Conservation (phyloP, 30 jellyfish, hydroid and myxozoan species). For the Catostylus mosaicus region DNA sequence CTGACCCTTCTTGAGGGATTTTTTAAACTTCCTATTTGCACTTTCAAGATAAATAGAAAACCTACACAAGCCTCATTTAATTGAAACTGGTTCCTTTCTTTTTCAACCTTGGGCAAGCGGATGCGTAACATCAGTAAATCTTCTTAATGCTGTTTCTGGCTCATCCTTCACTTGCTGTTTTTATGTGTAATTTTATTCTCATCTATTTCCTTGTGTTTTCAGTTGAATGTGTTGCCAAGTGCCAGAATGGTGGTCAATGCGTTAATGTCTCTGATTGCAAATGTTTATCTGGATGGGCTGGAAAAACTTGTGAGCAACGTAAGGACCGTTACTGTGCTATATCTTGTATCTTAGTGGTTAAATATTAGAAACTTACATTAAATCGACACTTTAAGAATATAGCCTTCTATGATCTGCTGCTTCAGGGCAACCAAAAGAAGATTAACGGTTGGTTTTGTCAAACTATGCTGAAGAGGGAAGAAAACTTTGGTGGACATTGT, state of each 20-base stretch:
- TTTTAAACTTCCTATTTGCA: not conserved
- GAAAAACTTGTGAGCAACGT: slow-evolving; percentile 70
- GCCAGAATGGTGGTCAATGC: slow-evolving; percentile 79
- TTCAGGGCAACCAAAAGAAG: not conserved
- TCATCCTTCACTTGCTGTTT: not conserved
- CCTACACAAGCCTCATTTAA: not conserved
- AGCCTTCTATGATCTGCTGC: not conserved
- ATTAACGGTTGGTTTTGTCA: no score
- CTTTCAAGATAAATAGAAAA: not conserved
- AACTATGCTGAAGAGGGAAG: no score
- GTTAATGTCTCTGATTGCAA: slow-evolving; percentile 45
- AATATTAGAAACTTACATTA: not conserved
- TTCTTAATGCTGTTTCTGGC: not conserved
- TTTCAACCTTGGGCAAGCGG: not conserved
- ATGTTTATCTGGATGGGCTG: slow-evolving; percentile 81
- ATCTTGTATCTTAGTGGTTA: not conserved
- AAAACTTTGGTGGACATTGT: not conserved
- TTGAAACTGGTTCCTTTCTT: not conserved
- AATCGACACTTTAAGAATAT: not conserved
- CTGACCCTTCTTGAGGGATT: not conserved
- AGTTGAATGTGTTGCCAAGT: slow-evolving; percentile 57
- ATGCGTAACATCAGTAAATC: not conserved
- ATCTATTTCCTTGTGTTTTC: not conserved
- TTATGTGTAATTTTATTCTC: not conserved
- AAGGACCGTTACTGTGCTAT: not conserved